These are phyloP conservation scores for Catamblyrhynchus diadema DNA, from an alignment of 2,797 vertebrate species.

Conservation along the genomic window DNA sequence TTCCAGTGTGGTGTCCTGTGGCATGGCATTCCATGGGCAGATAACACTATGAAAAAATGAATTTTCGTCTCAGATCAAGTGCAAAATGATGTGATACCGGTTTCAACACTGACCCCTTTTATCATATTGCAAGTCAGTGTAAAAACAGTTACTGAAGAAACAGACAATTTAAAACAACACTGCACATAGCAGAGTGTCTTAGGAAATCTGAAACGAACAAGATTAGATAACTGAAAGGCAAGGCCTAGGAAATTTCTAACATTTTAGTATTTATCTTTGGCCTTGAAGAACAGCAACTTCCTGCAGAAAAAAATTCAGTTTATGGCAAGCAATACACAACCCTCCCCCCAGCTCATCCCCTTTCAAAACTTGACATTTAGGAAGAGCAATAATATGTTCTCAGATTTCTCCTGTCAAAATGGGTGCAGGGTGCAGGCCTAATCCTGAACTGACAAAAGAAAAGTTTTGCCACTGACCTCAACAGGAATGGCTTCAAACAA, in stretches of 20 bases:
- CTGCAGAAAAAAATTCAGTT: constrained; percentile 5
- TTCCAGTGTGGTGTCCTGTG: neutral
- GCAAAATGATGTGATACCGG: neutral
- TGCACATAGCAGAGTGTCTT: neutral
- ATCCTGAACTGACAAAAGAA: neutral
- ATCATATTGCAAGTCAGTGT: neutral
- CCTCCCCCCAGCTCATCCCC: neutral
- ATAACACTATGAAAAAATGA: neutral
- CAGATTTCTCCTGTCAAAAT: neutral
- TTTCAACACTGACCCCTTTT: neutral
- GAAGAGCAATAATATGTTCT: neutral
- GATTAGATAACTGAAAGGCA: neutral
- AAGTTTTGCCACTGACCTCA: neutral
- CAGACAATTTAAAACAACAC: neutral
- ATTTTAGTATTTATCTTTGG: constrained; percentile 12
- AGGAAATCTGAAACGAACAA: neutral
- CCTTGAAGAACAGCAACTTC: constrained; percentile 29
- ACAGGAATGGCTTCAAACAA: neutral
- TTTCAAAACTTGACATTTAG: neutral
- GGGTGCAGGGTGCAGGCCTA: neutral
- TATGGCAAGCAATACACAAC: neutral
- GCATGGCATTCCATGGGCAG: neutral
- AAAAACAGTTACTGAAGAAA: neutral
- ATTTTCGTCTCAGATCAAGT: neutral
- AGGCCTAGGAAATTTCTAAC: neutral